Conservation (phyloP, 2,113 vertebrate species). For the Hippocampus zosterae region DNA sequence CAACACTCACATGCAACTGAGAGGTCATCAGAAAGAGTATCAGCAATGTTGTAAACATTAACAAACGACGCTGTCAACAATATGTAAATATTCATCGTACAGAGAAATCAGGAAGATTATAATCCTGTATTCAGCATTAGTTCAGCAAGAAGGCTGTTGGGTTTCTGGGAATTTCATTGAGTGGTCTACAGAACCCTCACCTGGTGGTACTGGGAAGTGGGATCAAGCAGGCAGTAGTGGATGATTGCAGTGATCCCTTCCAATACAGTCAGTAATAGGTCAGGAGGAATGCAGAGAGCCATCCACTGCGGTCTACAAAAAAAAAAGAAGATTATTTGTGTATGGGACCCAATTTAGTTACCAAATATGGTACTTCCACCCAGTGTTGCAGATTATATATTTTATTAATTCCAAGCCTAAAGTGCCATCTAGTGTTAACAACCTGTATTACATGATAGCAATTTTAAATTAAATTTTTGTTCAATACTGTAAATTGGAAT, state of each 20-base stretch:
- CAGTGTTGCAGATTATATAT: no score
- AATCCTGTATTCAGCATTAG: not conserved
- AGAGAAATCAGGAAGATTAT: not conserved
- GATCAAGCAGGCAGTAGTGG: conserved; percentile 95
- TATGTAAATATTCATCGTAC: not conserved
- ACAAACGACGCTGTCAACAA: not conserved
- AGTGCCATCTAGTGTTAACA: conserved; percentile 48
- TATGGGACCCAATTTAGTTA: not conserved
- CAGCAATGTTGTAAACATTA: not conserved
- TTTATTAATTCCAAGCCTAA: conserved; percentile 7
- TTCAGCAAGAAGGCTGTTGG: not conserved
- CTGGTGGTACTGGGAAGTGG: conserved; percentile 93
- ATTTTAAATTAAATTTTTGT: not conserved
- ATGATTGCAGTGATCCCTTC: conserved; percentile 98
- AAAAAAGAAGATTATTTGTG: not conserved
- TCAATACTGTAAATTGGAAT: not conserved
- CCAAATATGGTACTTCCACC: not conserved
- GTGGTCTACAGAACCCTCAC: conserved; percentile 68
- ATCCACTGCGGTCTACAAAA: conserved; percentile 88
- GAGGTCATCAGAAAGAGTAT: not conserved
- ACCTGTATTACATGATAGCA: not conserved
- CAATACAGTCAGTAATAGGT: conserved; percentile 91
- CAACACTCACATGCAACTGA: conserved; percentile 87
- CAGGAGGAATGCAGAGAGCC: conserved; percentile 91
- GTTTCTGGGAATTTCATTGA: not conserved